A percentile compares a stretch with the other conserved stretches of the same genome.
These are phyloP conservation scores for Manduca sexta DNA, from an alignment of 1,140 invertebrate genomes.

Conservation along the genomic window DNA sequence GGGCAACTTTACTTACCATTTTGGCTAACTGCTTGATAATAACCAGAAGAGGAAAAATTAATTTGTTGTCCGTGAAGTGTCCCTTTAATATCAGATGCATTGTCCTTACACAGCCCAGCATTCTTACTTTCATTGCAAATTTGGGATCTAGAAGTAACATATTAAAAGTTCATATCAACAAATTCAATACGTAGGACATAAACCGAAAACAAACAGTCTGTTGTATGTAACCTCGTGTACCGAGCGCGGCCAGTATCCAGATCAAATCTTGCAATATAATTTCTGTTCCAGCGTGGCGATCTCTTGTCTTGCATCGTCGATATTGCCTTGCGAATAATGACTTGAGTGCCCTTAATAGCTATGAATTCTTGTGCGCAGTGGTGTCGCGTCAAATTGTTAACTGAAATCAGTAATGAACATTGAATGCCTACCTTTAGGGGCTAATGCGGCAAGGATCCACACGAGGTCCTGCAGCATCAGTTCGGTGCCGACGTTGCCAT, in stretches of 20 bases:
- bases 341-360: conserved; percentile 34
- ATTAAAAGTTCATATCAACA: neutral
- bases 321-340: conserved; percentile 28
- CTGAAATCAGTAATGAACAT: conserved; percentile 26
- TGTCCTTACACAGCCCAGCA: conserved; percentile 75
- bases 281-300: conserved; percentile 26
- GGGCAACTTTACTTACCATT: conserved; percentile 72
- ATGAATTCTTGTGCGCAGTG: conserved; percentile 32
- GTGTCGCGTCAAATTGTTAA: conserved; percentile 33
- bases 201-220: neutral
- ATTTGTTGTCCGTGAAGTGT: conserved; percentile 76
- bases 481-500: conserved; percentile 54
- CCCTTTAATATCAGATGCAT: conserved; percentile 76
- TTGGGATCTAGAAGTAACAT: conserved; percentile 75
- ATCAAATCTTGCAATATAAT: conserved; percentile 33
- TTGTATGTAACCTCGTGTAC: conserved; percentile 32
- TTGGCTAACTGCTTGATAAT: conserved; percentile 78
- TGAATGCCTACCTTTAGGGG: conserved; percentile 46
- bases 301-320: conserved; percentile 28
- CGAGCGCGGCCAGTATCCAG: conserved; percentile 38
- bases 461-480: conserved; percentile 59
- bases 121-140: conserved; percentile 76
- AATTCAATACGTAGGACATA: too few relatives aligned
- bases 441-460: conserved; percentile 57
- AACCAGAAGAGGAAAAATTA: conserved; percentile 76